These are phyloP conservation scores for Fukomys damarensis DNA, from an alignment of 2,113 vertebrate genomes.

Conservation along the genomic window DNA sequence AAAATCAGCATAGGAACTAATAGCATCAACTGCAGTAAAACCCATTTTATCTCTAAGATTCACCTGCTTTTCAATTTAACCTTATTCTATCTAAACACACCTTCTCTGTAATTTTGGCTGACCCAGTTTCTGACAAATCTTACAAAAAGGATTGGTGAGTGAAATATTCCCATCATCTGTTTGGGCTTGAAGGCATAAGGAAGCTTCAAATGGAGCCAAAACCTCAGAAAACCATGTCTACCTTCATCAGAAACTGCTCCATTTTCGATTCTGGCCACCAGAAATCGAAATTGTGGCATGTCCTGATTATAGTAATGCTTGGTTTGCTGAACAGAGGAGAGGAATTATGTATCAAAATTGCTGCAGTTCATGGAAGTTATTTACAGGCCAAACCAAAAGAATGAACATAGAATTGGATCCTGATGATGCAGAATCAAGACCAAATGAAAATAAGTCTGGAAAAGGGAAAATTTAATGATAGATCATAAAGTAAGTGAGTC, in stretches of 20 bases:
- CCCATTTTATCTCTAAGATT: neutral
- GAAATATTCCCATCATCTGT: neutral
- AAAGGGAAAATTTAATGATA: neutral
- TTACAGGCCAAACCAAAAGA: neutral
- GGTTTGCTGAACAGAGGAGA: neutral
- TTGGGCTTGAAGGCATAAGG: neutral
- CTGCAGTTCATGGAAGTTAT: neutral
- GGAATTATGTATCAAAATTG: neutral
- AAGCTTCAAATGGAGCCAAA: neutral
- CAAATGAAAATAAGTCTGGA: neutral
- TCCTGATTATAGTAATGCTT: neutral
- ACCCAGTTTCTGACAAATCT: neutral
- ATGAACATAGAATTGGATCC: neutral
- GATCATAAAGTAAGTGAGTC: neutral
- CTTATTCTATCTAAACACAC: neutral
- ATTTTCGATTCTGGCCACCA: too few relatives aligned
- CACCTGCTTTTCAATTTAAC: neutral
- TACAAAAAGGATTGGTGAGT: neutral
- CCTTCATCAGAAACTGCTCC: neutral
- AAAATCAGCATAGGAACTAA: neutral
- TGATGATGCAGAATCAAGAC: neutral
- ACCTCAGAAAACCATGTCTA: neutral
- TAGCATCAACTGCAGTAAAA: neutral
- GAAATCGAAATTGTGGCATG: neutral
- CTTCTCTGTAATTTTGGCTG: neutral